phyloP scores from a whole-genome alignment of 2,888 invertebrate species.

The Amaurobius ferox region DNA sequence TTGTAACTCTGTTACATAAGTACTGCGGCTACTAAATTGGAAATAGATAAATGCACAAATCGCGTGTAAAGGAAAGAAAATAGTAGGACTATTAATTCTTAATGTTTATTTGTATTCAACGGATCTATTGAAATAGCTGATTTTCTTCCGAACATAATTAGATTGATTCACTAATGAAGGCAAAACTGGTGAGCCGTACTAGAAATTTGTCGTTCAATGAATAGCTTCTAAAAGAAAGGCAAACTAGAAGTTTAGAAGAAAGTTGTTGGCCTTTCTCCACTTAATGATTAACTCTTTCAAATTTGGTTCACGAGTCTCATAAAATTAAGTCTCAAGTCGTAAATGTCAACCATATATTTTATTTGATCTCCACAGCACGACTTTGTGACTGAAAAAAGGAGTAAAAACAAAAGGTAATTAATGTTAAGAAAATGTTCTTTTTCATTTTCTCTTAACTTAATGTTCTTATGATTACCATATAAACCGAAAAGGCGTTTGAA shows the following conservation, averaged over 20 bases:
- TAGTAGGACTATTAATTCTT: no score
- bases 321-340: constrained; percentile 61
- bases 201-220: no score
- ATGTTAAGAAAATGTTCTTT: constrained; percentile 5
- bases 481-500: constrained; percentile 13
- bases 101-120: no score
- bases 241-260: background rate
- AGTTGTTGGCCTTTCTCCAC: constrained; percentile 24
- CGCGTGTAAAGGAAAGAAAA: no score
- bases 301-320: constrained; percentile 28
- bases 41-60: no score
- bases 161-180: no score
- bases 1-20: no score
- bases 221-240: no score
- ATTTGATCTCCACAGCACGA: constrained; percentile 55
- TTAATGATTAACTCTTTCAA: constrained; percentile 1
- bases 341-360: constrained; percentile 53
- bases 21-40: no score
- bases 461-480: constrained; percentile 40
- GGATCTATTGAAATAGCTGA: no score
- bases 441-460: constrained; percentile 25
- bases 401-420: constrained; percentile 34
- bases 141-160: no score
- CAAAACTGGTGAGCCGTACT: no score
- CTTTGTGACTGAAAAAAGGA: constrained; percentile 18